phyloP scores from a whole-genome alignment of 2,888 invertebrate genomes.

The Mechanitis mazaeus region DNA sequence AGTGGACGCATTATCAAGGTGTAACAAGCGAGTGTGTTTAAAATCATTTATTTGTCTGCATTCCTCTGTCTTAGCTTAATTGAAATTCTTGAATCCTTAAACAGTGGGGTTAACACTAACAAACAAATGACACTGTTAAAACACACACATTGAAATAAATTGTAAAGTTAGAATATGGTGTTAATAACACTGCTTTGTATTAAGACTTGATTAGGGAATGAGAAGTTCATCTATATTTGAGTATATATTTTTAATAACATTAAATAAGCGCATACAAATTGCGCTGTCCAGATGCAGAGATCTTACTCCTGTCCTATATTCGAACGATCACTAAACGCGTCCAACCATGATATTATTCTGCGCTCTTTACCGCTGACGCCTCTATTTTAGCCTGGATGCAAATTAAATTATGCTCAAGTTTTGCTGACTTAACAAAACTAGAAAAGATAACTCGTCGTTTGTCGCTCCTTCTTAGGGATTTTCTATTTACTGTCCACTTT shows the following conservation, averaged over 20 bases:
- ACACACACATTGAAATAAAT: constrained; percentile 5
- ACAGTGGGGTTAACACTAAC: constrained; percentile 15
- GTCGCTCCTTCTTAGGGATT: constrained; percentile 25
- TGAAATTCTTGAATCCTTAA: constrained; percentile 40
- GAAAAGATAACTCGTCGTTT: constrained; percentile 49
- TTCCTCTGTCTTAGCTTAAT: constrained; percentile 33
- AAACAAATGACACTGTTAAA: constrained; percentile 12
- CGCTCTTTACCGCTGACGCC: constrained; percentile 44
- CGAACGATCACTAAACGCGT: constrained; percentile 37
- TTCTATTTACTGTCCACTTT: constrained; percentile 26
- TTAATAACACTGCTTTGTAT: not conserved
- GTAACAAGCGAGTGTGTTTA: constrained; percentile 31
- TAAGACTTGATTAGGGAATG: not conserved
- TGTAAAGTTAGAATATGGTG: not conserved
- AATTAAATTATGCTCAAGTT: constrained; percentile 68
- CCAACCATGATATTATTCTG: constrained; percentile 39
- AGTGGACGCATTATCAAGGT: constrained; percentile 46
- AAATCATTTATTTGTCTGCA: constrained; percentile 34
- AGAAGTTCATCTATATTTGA: not conserved
- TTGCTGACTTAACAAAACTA: constrained; percentile 58
- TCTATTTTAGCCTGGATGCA: constrained; percentile 60
- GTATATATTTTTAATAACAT: not conserved
- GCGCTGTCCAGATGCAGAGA: constrained; percentile 6
- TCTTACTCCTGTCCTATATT: constrained; percentile 8
- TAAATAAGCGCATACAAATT: not conserved